Conservation (phyloP, 2,113 vertebrate species). For the Crotalus viridis region DNA sequence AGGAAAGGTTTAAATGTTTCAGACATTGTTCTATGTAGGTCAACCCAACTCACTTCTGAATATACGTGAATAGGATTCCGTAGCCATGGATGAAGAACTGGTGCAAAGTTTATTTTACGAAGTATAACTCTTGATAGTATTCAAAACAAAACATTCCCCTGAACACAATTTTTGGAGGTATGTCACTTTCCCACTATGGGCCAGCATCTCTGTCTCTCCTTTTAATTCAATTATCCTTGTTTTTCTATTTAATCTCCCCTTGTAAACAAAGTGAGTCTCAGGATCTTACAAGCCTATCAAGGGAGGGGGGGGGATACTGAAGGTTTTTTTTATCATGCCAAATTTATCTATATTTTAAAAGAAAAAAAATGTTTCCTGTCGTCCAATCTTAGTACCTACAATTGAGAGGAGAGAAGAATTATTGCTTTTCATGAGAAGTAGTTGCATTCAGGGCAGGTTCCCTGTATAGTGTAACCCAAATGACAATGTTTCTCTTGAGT, state of each 20-base stretch:
- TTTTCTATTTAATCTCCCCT: neutral
- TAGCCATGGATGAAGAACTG: neutral
- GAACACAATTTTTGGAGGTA: neutral
- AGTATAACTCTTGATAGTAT: neutral
- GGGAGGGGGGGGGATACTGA: neutral
- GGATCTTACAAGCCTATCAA: neutral
- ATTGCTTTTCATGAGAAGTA: neutral
- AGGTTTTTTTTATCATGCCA: neutral
- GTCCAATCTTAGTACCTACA: neutral
- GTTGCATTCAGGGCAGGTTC: neutral
- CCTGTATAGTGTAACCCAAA: constrained; percentile 2
- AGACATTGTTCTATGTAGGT: neutral
- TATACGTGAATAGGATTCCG: neutral
- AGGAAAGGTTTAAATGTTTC: neutral
- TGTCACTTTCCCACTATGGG: neutral
- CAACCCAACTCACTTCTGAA: neutral
- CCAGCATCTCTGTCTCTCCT: neutral
- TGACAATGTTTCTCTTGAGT: constrained; percentile 1
- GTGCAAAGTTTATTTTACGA: neutral
- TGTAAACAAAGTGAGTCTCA: neutral
- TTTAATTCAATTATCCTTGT: neutral
- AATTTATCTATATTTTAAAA: constrained; percentile 2
- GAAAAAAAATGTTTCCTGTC: neutral
- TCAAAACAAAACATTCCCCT: neutral
- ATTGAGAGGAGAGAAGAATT: neutral